A percentile compares a stretch with the other conserved stretches of the same genome.
Evolutionary conservation across 1,140 invertebrate species (phyloP).

Genomic region (Drosophila ananassae): DNA sequence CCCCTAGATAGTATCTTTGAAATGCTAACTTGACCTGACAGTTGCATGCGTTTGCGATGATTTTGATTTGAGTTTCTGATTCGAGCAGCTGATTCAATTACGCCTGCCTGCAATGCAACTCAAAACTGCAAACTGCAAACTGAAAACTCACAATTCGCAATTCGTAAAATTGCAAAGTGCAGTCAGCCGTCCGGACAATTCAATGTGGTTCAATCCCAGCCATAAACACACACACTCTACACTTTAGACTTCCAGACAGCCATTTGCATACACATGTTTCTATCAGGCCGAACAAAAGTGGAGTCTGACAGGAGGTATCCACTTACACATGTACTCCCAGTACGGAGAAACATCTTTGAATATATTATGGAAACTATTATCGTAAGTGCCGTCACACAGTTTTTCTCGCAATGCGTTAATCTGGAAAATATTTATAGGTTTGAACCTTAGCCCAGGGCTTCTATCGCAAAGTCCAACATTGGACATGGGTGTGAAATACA

Average conservation of each 20-base stretch:
- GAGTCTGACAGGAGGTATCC: slow-evolving; percentile 31
- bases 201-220: slow-evolving; percentile 38
- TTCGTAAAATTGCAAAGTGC: slow-evolving; percentile 22
- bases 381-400: slow-evolving; percentile 13
- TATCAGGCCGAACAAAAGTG: neutral
- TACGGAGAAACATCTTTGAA: slow-evolving; percentile 23
- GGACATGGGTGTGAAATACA: too few species aligned
- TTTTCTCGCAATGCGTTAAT: slow-evolving; percentile 14
- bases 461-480: neutral
- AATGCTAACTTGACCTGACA: slow-evolving; percentile 34
- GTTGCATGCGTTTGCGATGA: slow-evolving; percentile 45
- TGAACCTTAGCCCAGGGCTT: slow-evolving; percentile 16
- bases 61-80: slow-evolving; percentile 8
- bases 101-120: neutral
- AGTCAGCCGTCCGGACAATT: slow-evolving; percentile 48
- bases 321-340: slow-evolving; percentile 32
- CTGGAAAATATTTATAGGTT: slow-evolving; percentile 24
- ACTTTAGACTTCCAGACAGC: neutral
- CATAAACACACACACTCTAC: neutral
- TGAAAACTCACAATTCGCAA: neutral
- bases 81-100: slow-evolving; percentile 46
- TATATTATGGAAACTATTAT: slow-evolving; percentile 16
- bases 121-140: neutral
- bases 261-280: slow-evolving; percentile 21
- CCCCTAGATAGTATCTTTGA: neutral